These are phyloP conservation scores for Leptatherina wallacei DNA, from an alignment of 2,797 vertebrate species.

Conservation along the genomic window DNA sequence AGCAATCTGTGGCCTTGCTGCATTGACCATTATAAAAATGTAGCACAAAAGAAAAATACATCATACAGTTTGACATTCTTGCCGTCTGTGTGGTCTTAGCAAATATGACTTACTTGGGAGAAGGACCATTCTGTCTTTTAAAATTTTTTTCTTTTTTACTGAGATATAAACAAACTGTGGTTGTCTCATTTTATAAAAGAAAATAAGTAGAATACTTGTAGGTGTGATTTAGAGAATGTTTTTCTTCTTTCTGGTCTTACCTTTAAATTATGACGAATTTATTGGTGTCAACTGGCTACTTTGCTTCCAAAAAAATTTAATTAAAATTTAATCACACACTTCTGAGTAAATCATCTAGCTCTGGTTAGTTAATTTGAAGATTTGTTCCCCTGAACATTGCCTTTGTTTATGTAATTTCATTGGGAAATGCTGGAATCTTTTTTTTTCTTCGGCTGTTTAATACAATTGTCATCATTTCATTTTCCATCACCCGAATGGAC, in stretches of 20 bases:
- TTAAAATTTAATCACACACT: not conserved
- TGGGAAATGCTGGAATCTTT: constrained; percentile 14
- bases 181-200: not conserved
- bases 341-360: not conserved
- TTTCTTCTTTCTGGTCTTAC: not conserved
- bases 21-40: constrained; percentile 24
- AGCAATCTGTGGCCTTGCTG: not conserved
- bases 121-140: not conserved
- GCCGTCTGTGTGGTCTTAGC: not conserved
- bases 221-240: not conserved
- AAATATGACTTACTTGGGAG: not conserved
- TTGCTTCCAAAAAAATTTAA: not conserved
- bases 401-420: constrained; percentile 28
- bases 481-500: not conserved
- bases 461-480: constrained; percentile 13
- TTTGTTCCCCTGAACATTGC: constrained; percentile 4
- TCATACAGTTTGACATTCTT: not conserved
- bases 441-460: constrained; percentile 5
- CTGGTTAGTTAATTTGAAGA: constrained; percentile 29
- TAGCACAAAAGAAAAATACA: constrained; percentile 10
- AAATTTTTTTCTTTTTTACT: not conserved
- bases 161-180: not conserved
- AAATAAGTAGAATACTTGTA: not conserved
- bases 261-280: not conserved
- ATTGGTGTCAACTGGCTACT: not conserved